Evolutionary conservation across 2,888 invertebrate genomes (phyloP).

Genomic region (Altica lythri): DNA sequence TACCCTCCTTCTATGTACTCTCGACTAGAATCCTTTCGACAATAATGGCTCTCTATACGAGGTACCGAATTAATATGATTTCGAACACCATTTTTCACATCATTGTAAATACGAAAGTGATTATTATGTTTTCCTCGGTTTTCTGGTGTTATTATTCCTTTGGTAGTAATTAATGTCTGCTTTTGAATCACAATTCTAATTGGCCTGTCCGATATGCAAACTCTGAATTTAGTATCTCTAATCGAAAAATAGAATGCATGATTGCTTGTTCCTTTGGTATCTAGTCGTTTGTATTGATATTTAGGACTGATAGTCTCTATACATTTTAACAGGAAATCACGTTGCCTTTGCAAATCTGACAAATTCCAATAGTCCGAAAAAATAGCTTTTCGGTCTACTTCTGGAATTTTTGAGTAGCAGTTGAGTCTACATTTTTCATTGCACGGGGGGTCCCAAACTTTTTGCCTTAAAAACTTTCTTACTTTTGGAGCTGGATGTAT

Average conservation of each 20-base stretch:
- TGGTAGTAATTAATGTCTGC: background rate
- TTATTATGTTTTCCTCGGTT: background rate
- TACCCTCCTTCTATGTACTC: background rate
- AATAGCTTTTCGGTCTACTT: conserved; percentile 1
- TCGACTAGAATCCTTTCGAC: background rate
- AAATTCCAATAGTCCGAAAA: conserved; percentile 6
- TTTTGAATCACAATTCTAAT: conserved; percentile 5
- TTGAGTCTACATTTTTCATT: conserved; percentile 4
- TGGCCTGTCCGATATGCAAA: conserved; percentile 20
- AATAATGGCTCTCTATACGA: background rate
- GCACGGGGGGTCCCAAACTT: conserved; percentile 4
- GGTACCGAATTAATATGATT: background rate
- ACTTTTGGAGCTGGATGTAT: too few relatives aligned
- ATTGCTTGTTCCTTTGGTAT: background rate
- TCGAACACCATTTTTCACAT: background rate
- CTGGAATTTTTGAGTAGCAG: background rate
- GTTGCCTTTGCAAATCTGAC: background rate
- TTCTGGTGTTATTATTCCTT: background rate
- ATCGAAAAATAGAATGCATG: conserved; percentile 19
- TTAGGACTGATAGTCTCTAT: conserved; percentile 1
- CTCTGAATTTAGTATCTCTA: conserved; percentile 16
- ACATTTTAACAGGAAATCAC: background rate
- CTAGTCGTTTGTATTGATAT: background rate
- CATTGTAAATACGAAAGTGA: background rate
- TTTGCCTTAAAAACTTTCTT: background rate